Evolutionary conservation across 1,140 invertebrate genomes (phyloP), one percentile per base, ranked within the genome.

Genomic region (Nasonia vitripennis): DNA sequence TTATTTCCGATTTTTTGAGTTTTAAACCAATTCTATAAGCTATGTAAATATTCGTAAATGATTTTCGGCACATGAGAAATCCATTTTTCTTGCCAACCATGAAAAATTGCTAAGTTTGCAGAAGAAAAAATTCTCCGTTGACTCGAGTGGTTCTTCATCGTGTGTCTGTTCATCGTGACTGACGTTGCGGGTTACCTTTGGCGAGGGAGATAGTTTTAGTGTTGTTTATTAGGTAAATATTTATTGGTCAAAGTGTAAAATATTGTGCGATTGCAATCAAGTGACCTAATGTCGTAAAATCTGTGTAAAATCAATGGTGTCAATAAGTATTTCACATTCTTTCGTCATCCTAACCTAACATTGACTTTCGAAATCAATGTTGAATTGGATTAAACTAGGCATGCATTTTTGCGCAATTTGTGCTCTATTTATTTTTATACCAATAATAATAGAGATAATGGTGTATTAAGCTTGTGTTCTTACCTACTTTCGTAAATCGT

Each of bases 301-400:
- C 31, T 31, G 14, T 31, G 2, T 45, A 51, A 10, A 70, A 37
- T 37, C 31, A 37, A 11, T 2, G 68, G 1, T 78, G 62, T n/a
- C n/a, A 81, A 55, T 34, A 4, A 6, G 6, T 23, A 12, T 77
- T 77, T 78, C 0, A 31, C 14, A 45, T 27, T 41, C 70, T 87
- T 48, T 86, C 67, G 74, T 86, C 75, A 82, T 80, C 71, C 87
- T 91, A 91, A 91, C 91, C 91, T 90, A n/a, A 78, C 48, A 75
- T 55, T 75, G 27, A 10, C 7, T 11, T 31, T 23, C n/a, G 14
- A 14, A 23, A n/a, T 7, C 14, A 14, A 27, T 23, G 23, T 41
- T 37, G 51, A 20, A 62, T 62, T 62, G 20, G 55, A 62, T 62
- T 62, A 4, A 62, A 20, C 55, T 62, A 20, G 55, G 3, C 55